phyloP scores from a whole-genome alignment of 23 tunicate genomes.

The Ascidia mentula region DNA sequence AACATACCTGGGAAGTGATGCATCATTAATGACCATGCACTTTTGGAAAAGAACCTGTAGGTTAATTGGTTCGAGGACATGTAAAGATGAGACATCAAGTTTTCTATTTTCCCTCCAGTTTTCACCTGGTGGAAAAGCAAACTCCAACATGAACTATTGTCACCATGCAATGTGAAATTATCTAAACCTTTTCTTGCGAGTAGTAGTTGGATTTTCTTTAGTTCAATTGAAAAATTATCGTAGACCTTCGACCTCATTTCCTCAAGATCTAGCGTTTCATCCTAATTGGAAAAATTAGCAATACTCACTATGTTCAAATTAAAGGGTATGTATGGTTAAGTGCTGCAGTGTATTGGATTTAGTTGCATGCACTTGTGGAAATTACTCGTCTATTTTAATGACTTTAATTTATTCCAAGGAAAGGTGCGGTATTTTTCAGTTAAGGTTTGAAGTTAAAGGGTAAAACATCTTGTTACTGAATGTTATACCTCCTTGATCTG shows the following conservation, averaged over 20 bases:
- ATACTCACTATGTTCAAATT: not conserved
- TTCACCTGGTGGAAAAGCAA: slow-evolving; percentile 17
- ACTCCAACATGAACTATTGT: not conserved
- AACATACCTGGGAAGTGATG: slow-evolving; percentile 64
- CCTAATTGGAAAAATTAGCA: slow-evolving; percentile 7
- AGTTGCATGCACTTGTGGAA: not conserved
- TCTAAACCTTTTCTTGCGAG: slow-evolving; percentile 34
- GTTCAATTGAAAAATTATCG: slow-evolving; percentile 56
- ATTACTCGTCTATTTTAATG: not conserved
- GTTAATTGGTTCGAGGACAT: slow-evolving; percentile 66
- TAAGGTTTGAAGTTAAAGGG: not conserved
- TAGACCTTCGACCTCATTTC: slow-evolving; percentile 51
- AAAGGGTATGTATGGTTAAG: not conserved
- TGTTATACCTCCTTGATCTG: slow-evolving; percentile 28
- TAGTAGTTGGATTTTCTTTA: slow-evolving; percentile 62
- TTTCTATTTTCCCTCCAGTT: slow-evolving; percentile 53
- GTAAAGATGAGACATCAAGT: slow-evolving; percentile 43
- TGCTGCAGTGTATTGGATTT: not conserved
- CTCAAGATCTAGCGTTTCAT: slow-evolving; percentile 43
- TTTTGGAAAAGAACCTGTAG: slow-evolving; percentile 41
- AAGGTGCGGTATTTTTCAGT: too few relatives aligned
- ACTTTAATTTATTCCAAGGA: too few relatives aligned
- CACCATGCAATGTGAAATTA: not conserved
- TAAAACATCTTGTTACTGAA: too few relatives aligned
- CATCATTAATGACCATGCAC: slow-evolving; percentile 68